Evolutionary conservation across 2,113 vertebrate species (phyloP).

Genomic region (Sorex fumeus): DNA sequence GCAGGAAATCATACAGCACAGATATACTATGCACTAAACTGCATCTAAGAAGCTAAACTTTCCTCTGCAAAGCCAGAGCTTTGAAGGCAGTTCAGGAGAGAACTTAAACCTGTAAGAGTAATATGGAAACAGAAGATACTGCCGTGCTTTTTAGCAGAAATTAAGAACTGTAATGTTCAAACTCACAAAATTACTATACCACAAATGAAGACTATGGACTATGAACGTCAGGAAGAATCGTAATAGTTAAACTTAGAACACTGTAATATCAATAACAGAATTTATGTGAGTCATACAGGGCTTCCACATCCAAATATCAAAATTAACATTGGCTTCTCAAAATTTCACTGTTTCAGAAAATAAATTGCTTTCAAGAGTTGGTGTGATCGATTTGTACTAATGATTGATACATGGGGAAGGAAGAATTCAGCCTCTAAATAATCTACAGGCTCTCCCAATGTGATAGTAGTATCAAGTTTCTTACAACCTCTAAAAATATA

Average conservation of each 20-base stretch:
- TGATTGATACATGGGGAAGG: background rate
- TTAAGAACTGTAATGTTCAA: slow-evolving; percentile 33
- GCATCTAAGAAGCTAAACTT: slow-evolving; percentile 4
- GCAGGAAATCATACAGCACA: background rate
- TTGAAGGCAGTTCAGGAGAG: slow-evolving; percentile 25
- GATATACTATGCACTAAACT: background rate
- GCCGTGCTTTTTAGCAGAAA: background rate
- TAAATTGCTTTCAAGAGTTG: background rate
- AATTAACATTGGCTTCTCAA: slow-evolving; percentile 42
- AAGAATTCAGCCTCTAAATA: background rate
- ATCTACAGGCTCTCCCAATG: background rate
- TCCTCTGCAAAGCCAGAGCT: slow-evolving; percentile 22
- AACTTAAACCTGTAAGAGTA: background rate
- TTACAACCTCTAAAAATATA: background rate
- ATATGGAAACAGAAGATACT: background rate
- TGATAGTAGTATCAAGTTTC: background rate
- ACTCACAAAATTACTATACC: background rate
- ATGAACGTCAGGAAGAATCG: background rate
- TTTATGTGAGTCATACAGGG: background rate
- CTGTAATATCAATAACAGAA: background rate
- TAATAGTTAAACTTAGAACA: background rate
- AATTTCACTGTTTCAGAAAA: slow-evolving; percentile 50
- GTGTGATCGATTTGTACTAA: background rate
- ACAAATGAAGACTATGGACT: background rate
- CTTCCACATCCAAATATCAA: slow-evolving; percentile 16